Percentiles rank a stretch among this genome's conserved stretches.
Conservation (phyloP, 1,140 invertebrate species). For the Limonius californicus region DNA sequence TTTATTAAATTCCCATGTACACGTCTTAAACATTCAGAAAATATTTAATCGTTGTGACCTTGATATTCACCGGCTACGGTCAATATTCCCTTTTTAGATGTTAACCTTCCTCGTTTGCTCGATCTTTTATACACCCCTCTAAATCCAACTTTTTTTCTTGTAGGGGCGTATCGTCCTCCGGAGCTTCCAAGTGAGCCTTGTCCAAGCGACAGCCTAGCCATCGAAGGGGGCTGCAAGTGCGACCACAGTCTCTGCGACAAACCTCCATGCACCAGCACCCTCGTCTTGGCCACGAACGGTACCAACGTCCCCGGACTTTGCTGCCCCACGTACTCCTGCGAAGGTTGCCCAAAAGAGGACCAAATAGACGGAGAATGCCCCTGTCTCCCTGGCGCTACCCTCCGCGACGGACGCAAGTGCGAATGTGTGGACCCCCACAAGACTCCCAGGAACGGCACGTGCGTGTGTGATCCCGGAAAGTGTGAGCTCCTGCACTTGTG, state of each 20-base stretch:
- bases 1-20: too few species aligned
- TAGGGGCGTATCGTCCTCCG: too few species aligned
- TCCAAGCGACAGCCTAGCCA: conserved; percentile 36
- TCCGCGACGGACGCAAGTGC: conserved; percentile 33
- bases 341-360: conserved; percentile 32
- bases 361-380: conserved; percentile 36
- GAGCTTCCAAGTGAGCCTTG: conserved; percentile 18
- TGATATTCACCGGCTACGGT: too few species aligned
- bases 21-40: too few species aligned
- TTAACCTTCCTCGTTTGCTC: too few species aligned
- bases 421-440: conserved; percentile 35
- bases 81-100: too few species aligned
- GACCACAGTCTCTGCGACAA: conserved; percentile 29
- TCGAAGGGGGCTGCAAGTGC: conserved; percentile 36
- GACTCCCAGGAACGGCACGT: conserved; percentile 30
- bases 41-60: too few species aligned
- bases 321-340: conserved; percentile 39
- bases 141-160: too few species aligned
- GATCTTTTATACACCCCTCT: too few species aligned
- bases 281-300: conserved; percentile 26
- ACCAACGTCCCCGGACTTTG: conserved; percentile 34
- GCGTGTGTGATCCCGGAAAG: conserved; percentile 36
- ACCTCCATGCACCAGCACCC: conserved; percentile 33
- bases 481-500: conserved; percentile 37
- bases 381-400: conserved; percentile 36